Base-by-base conservation (phyloP, 2,797 vertebrate genomes). In the Poeciliopsis presidionis region DNA sequence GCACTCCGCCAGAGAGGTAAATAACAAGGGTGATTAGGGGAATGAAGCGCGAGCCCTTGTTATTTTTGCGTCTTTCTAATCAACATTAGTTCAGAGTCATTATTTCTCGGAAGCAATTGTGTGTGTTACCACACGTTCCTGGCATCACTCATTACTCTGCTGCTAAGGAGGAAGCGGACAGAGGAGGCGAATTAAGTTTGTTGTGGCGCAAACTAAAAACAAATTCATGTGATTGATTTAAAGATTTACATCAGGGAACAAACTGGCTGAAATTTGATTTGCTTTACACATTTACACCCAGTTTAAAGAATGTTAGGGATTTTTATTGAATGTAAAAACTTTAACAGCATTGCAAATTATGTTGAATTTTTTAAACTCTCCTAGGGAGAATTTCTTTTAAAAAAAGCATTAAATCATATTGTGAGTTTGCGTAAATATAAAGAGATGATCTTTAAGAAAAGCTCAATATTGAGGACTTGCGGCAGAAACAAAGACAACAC, bases 21-120 rank as follows among this genome's bases (percentile, higher is more conserved):
- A 92, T 92, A 91, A 91, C 77, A 78, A 89, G 80, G 86, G 82
- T 84, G 87, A 91, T 93, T 89, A 89, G 84, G 81, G 85, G 83
- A 89, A 86, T 88, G 86, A 86, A 79, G 88, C 87, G 25, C 25
- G 41, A 80, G 80, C 71, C 83, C 90, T 90, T 84, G 79, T 90
- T 87, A 86, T 83, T 86, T 87, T 88, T 83, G 79, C 63, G 81
- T 84, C 80, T 89, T 87, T 90, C 90, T 90, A 90, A 93, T 94
- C 91, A 93, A 91, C 91, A 93, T 93, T 93, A 93, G 93, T 93
- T 94, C 90, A 87, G 90, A 92, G 81, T 93, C 93, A 93, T 94
- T 94, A 92, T 92, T 91, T 79, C 89, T 81, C 75, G 0, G 79
- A 69, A 91, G 90, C 86, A 92, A 88, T 87, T 88, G 88, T 63